Evolutionary conservation across 1,140 invertebrate genomes (phyloP).

Genomic region (Saxidomus purpurata): DNA sequence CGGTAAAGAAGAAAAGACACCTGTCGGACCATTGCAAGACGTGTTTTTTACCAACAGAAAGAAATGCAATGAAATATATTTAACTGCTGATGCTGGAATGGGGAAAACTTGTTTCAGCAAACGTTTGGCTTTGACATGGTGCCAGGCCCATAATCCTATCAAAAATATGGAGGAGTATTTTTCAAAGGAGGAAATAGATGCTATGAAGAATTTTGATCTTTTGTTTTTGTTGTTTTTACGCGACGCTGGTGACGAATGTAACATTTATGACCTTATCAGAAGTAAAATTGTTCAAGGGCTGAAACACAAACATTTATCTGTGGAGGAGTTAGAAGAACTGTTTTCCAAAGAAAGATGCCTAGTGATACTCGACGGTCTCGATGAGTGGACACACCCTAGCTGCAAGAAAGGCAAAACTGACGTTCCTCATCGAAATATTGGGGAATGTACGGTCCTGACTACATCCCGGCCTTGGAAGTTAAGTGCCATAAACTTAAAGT

Average conservation of each 20-base stretch:
- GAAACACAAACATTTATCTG: not conserved
- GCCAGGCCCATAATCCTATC: no score
- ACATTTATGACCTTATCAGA: not conserved
- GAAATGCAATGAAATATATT: not conserved
- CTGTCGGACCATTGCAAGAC: not conserved
- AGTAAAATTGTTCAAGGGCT: not conserved
- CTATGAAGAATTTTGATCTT: not conserved
- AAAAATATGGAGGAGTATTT: no score
- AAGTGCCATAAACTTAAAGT: not conserved
- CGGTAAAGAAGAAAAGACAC: not conserved
- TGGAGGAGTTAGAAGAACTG: not conserved
- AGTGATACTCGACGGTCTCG: not conserved
- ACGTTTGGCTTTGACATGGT: no score
- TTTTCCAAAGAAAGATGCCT: not conserved
- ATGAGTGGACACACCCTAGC: conserved; percentile 21
- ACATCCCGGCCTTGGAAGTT: not conserved
- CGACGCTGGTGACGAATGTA: not conserved
- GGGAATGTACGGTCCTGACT: not conserved
- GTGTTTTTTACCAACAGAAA: not conserved
- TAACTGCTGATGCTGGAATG: not conserved
- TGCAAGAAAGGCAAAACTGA: not conserved
- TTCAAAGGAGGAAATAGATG: not conserved
- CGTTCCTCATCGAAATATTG: not conserved
- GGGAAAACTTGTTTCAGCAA: not conserved
- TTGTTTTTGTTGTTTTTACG: not conserved